Evolutionary conservation across 2,113 vertebrate genomes (phyloP).

Genomic region (Pyrgilauda ruficollis): DNA sequence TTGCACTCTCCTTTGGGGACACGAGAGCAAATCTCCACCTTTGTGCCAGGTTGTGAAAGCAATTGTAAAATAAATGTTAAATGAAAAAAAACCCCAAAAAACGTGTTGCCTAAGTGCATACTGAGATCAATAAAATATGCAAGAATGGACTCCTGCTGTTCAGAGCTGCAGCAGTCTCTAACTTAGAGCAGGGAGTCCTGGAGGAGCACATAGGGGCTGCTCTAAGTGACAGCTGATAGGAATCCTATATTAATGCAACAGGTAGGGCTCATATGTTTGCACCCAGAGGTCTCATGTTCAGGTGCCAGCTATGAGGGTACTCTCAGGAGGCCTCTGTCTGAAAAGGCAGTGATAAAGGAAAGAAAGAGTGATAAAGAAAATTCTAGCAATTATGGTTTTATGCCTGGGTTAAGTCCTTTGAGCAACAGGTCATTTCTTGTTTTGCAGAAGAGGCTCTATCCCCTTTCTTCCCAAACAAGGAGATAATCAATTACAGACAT

Average conservation of each 20-base stretch:
- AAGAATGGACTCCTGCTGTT: neutral
- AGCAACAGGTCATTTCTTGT: neutral
- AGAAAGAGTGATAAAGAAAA: neutral
- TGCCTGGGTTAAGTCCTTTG: neutral
- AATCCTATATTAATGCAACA: neutral
- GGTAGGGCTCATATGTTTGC: neutral
- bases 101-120: neutral
- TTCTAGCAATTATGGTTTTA: neutral
- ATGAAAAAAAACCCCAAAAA: neutral
- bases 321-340: neutral
- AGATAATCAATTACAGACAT: neutral
- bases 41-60: neutral
- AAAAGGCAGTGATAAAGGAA: neutral
- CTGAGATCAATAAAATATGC: neutral
- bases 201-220: accelerated
- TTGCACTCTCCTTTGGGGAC: neutral
- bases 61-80: neutral
- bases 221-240: neutral
- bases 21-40: neutral
- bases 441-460: neutral
- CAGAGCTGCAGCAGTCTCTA: neutral
- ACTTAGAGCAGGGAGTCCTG: neutral
- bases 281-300: neutral
- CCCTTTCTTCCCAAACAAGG: neutral
- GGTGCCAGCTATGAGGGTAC: neutral